phyloP scores from a whole-genome alignment of 2,797 vertebrate species.

The Tiaroga cobitis region DNA sequence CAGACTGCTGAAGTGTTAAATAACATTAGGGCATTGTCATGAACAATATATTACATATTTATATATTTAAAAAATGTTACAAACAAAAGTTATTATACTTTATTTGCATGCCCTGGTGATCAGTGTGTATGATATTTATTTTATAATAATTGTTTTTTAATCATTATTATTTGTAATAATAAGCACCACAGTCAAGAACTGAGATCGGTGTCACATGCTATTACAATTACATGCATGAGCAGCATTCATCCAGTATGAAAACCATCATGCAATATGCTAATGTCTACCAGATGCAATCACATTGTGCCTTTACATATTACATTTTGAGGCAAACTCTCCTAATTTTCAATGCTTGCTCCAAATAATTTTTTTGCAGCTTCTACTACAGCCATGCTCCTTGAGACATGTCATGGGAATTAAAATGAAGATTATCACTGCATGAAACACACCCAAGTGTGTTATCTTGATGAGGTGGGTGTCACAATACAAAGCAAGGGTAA shows the following conservation, averaged over 20 bases:
- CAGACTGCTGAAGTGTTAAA: conserved; percentile 54
- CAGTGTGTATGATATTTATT: not conserved
- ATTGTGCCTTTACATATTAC: not conserved
- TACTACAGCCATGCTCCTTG: conserved; percentile 5
- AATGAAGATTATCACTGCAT: conserved; percentile 57
- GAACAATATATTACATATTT: not conserved
- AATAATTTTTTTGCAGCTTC: not conserved
- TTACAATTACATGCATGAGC: conserved; percentile 41
- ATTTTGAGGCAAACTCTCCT: not conserved
- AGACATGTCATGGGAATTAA: conserved; percentile 48
- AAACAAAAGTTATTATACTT: not conserved
- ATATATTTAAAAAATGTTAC: not conserved
- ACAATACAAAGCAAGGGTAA: conserved; percentile 69
- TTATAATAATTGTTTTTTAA: not conserved
- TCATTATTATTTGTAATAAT: conserved; percentile 2
- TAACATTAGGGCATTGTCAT: conserved; percentile 42
- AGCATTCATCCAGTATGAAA: conserved; percentile 9
- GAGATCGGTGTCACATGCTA: conserved; percentile 16
- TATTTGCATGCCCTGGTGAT: not conserved
- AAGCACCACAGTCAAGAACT: conserved; percentile 17
- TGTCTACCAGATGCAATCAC: not conserved
- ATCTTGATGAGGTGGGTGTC: conserved; percentile 69
- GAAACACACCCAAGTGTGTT: conserved; percentile 68
- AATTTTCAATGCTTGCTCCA: not conserved
- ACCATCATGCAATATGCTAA: conserved; percentile 27